A percentile compares a stretch with the other conserved stretches of the same genome.
Evolutionary conservation across 2,797 vertebrate species (phyloP).

Genomic region (Ceyx erithaca): DNA sequence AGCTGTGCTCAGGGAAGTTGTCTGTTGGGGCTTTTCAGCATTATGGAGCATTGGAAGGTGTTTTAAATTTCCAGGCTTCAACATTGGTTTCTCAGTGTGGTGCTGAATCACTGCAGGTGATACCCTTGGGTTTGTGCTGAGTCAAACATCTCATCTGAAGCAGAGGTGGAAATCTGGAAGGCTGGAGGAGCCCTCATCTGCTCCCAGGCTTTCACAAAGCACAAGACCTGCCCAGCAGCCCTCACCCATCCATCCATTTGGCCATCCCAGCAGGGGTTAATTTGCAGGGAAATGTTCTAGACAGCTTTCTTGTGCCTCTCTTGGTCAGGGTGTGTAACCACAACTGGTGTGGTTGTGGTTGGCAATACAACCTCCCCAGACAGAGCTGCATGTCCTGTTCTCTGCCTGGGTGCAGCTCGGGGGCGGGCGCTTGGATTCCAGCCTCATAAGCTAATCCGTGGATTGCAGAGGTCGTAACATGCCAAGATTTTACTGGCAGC

Average conservation of each 20-base stretch:
- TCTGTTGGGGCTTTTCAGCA: background rate
- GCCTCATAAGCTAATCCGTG: background rate
- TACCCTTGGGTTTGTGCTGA: background rate
- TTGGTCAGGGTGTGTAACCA: background rate
- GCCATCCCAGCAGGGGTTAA: background rate
- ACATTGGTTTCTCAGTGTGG: background rate
- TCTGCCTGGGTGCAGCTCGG: accelerated
- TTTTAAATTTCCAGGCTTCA: background rate
- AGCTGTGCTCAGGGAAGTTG: background rate
- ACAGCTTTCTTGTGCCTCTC: background rate
- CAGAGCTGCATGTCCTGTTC: background rate
- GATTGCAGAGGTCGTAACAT: background rate
- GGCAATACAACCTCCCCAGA: accelerated
- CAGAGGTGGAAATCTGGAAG: background rate
- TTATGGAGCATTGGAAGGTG: accelerated
- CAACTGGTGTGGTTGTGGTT: accelerated
- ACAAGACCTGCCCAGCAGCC: background rate
- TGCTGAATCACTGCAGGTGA: background rate
- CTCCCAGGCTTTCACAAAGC: background rate
- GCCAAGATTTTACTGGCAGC: slow-evolving; percentile 14
- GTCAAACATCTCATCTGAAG: background rate
- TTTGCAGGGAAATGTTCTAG: background rate
- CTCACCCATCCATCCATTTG: accelerated
- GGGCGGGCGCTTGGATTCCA: accelerated
- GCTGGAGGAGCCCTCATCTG: background rate